phyloP scores from a whole-genome alignment of 2,113 vertebrate genomes.

The Saccopteryx leptura region DNA sequence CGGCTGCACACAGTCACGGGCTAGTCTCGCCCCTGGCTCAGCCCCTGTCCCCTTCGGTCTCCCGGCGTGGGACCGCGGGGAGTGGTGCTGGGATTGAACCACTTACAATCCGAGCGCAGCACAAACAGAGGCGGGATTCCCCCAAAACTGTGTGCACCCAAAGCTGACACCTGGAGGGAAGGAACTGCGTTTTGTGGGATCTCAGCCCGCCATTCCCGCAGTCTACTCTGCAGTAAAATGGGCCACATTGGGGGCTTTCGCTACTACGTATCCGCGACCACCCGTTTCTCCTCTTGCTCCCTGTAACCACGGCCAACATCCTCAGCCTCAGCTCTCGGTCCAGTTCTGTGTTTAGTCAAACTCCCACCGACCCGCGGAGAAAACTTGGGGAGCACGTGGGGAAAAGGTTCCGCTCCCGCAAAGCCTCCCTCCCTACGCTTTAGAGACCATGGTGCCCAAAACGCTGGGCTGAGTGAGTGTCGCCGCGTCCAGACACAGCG shows the following conservation, averaged over 20 bases:
- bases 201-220: background rate
- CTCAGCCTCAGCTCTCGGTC: background rate
- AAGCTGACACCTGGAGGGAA: rapidly evolving
- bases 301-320: background rate
- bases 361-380: background rate
- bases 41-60: background rate
- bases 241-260: background rate
- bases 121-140: background rate
- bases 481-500: slow-evolving; percentile 18
- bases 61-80: background rate
- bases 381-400: background rate
- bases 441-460: background rate
- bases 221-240: background rate
- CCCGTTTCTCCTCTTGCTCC: background rate
- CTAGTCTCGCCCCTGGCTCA: background rate
- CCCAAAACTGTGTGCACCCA: background rate
- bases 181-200: too few species aligned
- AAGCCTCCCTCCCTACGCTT: background rate
- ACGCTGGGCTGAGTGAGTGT: background rate
- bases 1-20: rapidly evolving
- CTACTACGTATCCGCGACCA: background rate
- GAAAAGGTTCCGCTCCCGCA: background rate
- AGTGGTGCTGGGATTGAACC: background rate
- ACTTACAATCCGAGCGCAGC: background rate
- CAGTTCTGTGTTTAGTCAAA: background rate